Conservation (phyloP, 2,797 vertebrate genomes). For the Iguana delicatissima region DNA sequence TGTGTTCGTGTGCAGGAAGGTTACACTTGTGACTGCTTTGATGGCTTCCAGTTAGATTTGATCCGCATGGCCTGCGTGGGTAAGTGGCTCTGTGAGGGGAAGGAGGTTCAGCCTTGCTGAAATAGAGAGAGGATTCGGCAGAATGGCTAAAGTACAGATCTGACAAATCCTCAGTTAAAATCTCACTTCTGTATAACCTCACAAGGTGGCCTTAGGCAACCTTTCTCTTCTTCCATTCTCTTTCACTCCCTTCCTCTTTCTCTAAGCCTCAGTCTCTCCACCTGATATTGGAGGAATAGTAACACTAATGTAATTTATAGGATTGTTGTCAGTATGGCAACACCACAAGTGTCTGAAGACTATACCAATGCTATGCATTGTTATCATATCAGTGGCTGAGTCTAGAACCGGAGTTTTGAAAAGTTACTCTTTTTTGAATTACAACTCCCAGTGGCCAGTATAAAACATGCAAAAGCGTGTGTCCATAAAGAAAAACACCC, state of each 20-base stretch:
- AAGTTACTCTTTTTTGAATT: no score
- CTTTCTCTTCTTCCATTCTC: no score
- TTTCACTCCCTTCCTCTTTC: no score
- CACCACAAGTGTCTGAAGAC: no score
- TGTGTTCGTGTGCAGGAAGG: constrained; percentile 94
- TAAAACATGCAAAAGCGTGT: neutral
- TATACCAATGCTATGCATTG: no score
- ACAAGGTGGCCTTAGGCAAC: neutral
- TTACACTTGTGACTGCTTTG: constrained; percentile 97
- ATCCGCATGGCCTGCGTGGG: constrained; percentile 92
- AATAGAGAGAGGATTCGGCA: neutral
- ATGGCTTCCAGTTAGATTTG: constrained; percentile 92
- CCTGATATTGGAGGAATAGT: neutral
- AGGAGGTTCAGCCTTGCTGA: neutral
- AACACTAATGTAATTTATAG: no score
- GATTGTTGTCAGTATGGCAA: no score
- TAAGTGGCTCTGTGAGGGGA: constrained; percentile 59
- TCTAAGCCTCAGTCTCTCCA: neutral
- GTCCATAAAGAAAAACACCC: neutral
- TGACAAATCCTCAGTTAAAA: neutral
- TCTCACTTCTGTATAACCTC: neutral
- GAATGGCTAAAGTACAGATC: neutral
- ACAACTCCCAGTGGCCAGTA: neutral
- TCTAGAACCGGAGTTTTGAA: no score
- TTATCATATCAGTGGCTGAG: no score